These are phyloP conservation scores for Macropus fuliginosus DNA, from an alignment of 2,797 vertebrate species.

Conservation along the genomic window DNA sequence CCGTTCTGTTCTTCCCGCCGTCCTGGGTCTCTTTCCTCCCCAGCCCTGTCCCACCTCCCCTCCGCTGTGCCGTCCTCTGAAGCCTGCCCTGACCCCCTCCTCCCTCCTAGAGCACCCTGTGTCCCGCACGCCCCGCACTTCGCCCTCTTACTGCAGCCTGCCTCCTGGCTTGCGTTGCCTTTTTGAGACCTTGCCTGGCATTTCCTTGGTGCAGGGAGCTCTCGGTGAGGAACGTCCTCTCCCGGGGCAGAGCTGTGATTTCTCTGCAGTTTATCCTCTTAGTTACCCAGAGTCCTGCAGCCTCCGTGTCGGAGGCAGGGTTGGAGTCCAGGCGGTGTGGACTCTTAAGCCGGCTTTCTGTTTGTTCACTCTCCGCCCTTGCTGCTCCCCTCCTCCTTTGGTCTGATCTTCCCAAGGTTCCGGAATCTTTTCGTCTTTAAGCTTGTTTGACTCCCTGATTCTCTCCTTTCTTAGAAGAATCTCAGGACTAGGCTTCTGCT, in stretches of 20 bases:
- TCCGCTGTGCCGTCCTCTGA: background rate
- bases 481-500: background rate
- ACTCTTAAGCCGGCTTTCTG: background rate
- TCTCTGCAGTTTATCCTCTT: background rate
- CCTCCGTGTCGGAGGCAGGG: background rate
- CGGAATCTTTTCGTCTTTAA: background rate
- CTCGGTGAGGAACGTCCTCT: background rate
- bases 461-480: background rate
- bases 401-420: background rate
- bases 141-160: too few species aligned
- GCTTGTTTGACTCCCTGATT: background rate
- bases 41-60: too few species aligned
- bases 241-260: background rate
- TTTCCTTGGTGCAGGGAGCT: background rate
- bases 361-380: background rate
- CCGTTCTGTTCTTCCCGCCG: background rate
- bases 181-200: background rate
- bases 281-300: background rate
- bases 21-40: background rate
- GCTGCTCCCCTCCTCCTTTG: background rate
- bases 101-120: background rate
- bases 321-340: background rate
- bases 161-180: background rate
- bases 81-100: background rate
- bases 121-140: background rate